Base-by-base conservation (phyloP, 2,888 invertebrate species). In the Yponomeuta cagnagella region DNA sequence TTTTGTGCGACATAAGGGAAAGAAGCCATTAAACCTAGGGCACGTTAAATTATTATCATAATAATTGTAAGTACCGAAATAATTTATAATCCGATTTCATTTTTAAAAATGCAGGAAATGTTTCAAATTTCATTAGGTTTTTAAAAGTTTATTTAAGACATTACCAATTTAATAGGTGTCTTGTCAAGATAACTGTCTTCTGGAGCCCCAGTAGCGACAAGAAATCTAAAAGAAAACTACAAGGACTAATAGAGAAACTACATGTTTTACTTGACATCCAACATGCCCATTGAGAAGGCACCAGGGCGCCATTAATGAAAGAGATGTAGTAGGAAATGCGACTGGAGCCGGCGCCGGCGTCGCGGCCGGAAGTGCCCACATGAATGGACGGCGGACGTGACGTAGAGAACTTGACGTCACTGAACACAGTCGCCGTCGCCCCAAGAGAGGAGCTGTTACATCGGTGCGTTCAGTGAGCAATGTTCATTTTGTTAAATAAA, bases 331-430 rank as follows among this genome's bases (percentile, higher is more conserved):
- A 67, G 67, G 70, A 63, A 70, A 33, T 70, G 43, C 31, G 69
- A 3, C 77, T 77, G 78, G 77, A 76, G 77, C 78, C 77, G 77
- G 76, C 75, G 73, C 74, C 71, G 80, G 76, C 78, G 80, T 75
- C 75, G 74, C 77, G 75, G 77, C 79, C 86, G 90, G 91, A 90
- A 89, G 87, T 83, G 76, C 79, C 84, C 83, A 84, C 84, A 82
- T 82, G 83, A 81, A 82, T 87, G 86, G 85, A 85, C 84, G 86
- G 80, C 37, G 70, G 31, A 82, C 79, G 80, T 85, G 87, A 82
- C 83, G 82, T 80, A 75, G 72, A 75, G 75, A 74, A 75, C 76
- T 77, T 86, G 85, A 88, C 87, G 86, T 86, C 82, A 85, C 70
- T 70, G 71, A 73, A 30, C 52, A 8, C 52, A 15, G 52, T 3